Evolutionary conservation across 2,113 vertebrate species (phyloP).

Genomic region (Thinocorus orbignyianus): DNA sequence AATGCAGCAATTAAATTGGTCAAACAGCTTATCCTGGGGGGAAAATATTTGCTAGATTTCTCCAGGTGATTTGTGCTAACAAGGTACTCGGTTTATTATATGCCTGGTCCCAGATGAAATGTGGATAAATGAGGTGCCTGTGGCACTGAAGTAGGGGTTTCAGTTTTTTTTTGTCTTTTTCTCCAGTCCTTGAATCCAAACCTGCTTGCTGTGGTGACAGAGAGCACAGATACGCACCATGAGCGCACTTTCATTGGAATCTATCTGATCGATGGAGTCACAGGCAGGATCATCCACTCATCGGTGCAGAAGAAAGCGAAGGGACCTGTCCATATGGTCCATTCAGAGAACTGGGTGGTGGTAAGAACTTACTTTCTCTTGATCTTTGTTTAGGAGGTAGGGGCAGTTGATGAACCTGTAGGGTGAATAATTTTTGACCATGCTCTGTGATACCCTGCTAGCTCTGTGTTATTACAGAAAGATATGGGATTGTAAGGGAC

Average conservation of each 20-base stretch:
- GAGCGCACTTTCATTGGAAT: conserved; percentile 93
- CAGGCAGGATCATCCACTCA: conserved; percentile 93
- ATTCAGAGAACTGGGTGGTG: conserved; percentile 99
- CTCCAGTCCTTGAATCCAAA: conserved; percentile 93
- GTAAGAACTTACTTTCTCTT: conserved; percentile 69
- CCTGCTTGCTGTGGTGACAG: conserved; percentile 91
- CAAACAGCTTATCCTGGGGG: not conserved
- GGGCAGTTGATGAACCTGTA: not conserved
- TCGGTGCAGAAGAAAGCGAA: conserved; percentile 91
- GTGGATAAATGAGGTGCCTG: not conserved
- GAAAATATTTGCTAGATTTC: not conserved
- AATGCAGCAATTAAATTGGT: not conserved
- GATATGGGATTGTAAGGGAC: no score
- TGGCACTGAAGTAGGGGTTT: not conserved
- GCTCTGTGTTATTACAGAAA: not conserved
- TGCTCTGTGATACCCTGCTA: not conserved
- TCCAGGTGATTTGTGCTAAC: not conserved
- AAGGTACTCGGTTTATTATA: not conserved
- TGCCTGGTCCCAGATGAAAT: not conserved
- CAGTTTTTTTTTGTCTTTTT: not conserved
- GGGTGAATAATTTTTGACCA: not conserved
- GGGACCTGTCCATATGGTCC: conserved; percentile 92
- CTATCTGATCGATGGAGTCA: conserved; percentile 90
- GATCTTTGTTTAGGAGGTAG: not conserved
- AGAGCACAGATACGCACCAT: conserved; percentile 89